Evolutionary conservation across 2,888 invertebrate genomes (phyloP), one percentile per base, ranked within the genome.

Genomic region (Timema podura): DNA sequence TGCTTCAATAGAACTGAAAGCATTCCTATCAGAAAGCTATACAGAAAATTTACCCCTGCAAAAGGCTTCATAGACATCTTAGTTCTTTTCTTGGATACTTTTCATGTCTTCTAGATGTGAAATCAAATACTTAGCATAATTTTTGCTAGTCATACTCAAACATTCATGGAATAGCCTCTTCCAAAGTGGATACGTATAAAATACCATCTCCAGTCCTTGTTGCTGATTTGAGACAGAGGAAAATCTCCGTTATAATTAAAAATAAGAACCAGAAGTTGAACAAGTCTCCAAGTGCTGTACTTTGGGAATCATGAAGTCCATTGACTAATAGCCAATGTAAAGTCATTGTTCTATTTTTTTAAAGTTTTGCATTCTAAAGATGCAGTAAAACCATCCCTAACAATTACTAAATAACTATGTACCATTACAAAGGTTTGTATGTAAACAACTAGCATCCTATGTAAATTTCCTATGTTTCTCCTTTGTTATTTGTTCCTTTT

Each of bases 1-100:
- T 51, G 51, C 51, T n/a, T 51, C 51, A n/a, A 51, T 51, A 51
- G 51, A 51, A 51, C 51, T 51, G 51, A 51, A 51, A 13, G 51
- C n/a, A 51, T 51, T 11, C 51, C 51, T 51, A 51, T 2, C n/a
- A 51, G 51, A 51, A 1, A 51, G 51, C n/a, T 51, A n/a, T 51
- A 51, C 51, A 13, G 2, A 11, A 51, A 51, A 51, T 51, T 51
- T n/a, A 51, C 51, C 51, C 51, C n/a, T 51, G 51, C 51, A 51
- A n/a, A 51, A 51, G 51, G 51, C 51, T 51, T 51, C 51, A 51
- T 51, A 51, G 11, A 51, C 3, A 51, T 51, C 51, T 51, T 51
- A n/a, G 11, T 3, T 13, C n/a, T 51, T 51, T 51, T 51, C n/a
- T 30, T 30, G 30, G 30, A 51, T 13, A 13, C 51, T 51, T n/a